These are phyloP conservation scores for Caligus rogercresseyi DNA, from an alignment of 1,140 invertebrate species.

Conservation along the genomic window DNA sequence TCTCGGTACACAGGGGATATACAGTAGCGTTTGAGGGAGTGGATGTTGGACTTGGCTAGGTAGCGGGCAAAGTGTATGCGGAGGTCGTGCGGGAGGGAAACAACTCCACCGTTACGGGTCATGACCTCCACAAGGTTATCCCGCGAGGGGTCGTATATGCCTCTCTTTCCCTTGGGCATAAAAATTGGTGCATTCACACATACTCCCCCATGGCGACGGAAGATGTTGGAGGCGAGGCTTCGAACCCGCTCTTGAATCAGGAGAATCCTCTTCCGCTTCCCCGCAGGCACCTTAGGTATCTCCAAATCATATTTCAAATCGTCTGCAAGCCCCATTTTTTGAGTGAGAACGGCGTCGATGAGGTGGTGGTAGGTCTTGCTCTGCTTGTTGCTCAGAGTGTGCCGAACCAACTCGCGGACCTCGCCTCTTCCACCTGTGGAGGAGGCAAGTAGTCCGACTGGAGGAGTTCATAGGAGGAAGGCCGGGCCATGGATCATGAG, in stretches of 20 bases:
- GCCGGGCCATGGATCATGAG: conserved; percentile 64
- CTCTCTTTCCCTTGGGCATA: conserved; percentile 23
- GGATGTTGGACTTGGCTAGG: conserved; percentile 59
- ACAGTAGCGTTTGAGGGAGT: conserved; percentile 57
- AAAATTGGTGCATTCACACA: conserved; percentile 23
- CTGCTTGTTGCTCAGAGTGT: conserved; percentile 55
- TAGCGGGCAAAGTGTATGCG: conserved; percentile 58
- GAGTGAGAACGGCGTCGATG: conserved; percentile 16
- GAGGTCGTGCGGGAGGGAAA: conserved; percentile 57
- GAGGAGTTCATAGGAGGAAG: conserved; percentile 62
- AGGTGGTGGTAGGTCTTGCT: conserved; percentile 51
- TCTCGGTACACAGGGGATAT: conserved; percentile 72
- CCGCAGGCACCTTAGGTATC: background rate
- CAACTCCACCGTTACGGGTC: conserved; percentile 60
- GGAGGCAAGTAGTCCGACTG: conserved; percentile 59
- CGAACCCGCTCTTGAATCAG: background rate
- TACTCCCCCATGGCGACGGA: conserved; percentile 17
- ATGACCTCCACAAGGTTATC: conserved; percentile 40
- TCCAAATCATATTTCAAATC: conserved; percentile 21
- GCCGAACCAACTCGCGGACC: conserved; percentile 51
- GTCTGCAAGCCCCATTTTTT: background rate
- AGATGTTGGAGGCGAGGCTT: conserved; percentile 6
- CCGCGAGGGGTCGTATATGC: conserved; percentile 21
- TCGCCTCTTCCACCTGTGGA: conserved; percentile 56
- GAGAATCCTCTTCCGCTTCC: background rate